phyloP scores from a whole-genome alignment of 2,113 vertebrate species.

The Burhinus oedicnemus region DNA sequence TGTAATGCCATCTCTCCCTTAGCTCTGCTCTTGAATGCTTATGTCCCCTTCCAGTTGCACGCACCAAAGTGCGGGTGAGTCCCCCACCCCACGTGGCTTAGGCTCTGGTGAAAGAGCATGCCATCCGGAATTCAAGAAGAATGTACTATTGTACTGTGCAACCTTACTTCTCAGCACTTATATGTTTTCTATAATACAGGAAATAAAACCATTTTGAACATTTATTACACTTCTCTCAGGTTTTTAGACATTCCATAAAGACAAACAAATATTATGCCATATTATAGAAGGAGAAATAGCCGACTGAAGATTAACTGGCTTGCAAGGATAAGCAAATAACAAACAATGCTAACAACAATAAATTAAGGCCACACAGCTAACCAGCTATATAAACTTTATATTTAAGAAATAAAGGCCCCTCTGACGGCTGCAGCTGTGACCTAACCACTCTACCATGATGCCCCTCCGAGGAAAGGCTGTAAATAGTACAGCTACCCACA shows the following conservation, averaged over 20 bases:
- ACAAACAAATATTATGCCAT: background rate
- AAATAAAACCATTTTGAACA: background rate
- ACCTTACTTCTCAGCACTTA: background rate
- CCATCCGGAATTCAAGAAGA: background rate
- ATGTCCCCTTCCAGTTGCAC: background rate
- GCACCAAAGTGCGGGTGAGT: background rate
- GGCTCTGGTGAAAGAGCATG: background rate
- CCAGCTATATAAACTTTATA: background rate
- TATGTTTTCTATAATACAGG: background rate
- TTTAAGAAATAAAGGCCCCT: background rate
- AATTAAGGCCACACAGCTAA: background rate
- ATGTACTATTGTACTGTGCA: fast-evolving
- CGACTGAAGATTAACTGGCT: background rate
- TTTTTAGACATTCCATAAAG: background rate
- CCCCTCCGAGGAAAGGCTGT: background rate
- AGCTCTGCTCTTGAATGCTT: background rate
- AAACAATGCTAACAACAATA: background rate
- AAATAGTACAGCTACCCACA: background rate
- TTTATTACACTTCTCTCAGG: background rate
- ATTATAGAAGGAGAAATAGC: background rate
- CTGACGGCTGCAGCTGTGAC: background rate
- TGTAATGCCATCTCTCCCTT: too few relatives aligned
- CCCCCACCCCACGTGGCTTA: fast-evolving
- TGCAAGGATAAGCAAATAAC: background rate
- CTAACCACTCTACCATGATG: background rate